Base-by-base conservation (phyloP, 2,888 invertebrate species). In the Dilophus febrilis region DNA sequence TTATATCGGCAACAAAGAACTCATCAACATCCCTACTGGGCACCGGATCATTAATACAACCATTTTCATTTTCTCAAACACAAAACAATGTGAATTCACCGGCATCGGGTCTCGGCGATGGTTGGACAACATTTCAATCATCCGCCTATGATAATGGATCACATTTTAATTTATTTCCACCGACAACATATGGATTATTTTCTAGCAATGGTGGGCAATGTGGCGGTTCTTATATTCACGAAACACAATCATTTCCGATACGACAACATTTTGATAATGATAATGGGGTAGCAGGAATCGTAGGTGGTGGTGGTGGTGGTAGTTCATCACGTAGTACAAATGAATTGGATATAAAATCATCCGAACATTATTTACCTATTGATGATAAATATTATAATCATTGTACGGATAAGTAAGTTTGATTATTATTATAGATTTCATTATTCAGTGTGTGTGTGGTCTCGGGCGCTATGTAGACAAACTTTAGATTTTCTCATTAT, bases 81-180 rank as follows among this genome's bases (percentile, higher is more conserved):
- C 64, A 67, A n/a, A n/a, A n/a, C n/a, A 61, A 74, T 3, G 56
- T 66, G 37, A 61, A 65, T 48, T 61, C 77, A 47, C 63, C 67
- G 43, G 67, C 76, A 43, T 77, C 81, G 3, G 74, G 80, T 1
- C n/a, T n/a, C n/a, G 84, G 84, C 53, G 84, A 84, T 53, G 75
- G 82, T 37, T 86, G 83, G 83, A 76, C 76, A 1, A 61, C 59
- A 47, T 81, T 81, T 53, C 79, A 80, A 48, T 74, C 81, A 30
- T 74, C 80, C 1, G n/a, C n/a, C n/a, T 83, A 83, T 55, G 84
- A 84, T 51, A 58, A 84, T 13, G 74, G 78, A 16, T 76, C 83
- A 10, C 85, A 85, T 53, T 63, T 77, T 42, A 77, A 75, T 54
- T 61, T 85, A 28, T 64, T 84, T 29, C 80, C 81, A 41, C 76